These are phyloP conservation scores for Todus mexicanus DNA, from an alignment of 2,797 vertebrate species.

Conservation along the genomic window DNA sequence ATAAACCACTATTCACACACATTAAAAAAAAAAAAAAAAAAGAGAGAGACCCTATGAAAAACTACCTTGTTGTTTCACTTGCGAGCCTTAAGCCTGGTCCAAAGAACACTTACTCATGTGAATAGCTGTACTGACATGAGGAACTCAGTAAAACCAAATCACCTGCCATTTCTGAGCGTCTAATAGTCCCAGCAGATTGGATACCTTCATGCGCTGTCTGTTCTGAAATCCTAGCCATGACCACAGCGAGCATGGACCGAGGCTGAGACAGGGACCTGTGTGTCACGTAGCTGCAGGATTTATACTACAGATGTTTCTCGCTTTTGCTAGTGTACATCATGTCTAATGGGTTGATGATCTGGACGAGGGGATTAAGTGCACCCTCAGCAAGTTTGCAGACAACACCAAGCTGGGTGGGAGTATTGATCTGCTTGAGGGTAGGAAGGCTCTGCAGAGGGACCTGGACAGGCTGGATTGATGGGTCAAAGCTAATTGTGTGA, in stretches of 20 bases:
- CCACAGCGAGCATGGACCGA: accelerated
- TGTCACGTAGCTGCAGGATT: neutral
- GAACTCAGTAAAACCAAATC: neutral
- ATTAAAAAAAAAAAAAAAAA: neutral
- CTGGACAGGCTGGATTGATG: neutral
- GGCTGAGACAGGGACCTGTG: neutral
- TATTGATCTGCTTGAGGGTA: neutral
- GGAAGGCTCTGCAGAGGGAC: neutral
- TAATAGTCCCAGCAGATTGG: neutral
- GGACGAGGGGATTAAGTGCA: neutral
- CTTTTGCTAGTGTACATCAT: neutral
- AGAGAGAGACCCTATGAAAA: neutral
- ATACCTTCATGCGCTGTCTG: neutral
- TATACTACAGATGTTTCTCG: neutral
- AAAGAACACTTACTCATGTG: neutral
- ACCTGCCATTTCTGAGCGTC: neutral
- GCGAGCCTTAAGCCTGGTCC: neutral
- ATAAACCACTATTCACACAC: slow-evolving; percentile 6
- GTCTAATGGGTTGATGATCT: neutral
- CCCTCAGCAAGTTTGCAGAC: neutral
- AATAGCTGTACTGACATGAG: neutral
- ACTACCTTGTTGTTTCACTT: neutral
- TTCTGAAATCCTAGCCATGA: neutral
- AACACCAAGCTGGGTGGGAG: neutral
- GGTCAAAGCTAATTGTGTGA: neutral